These are phyloP conservation scores for Bubalus kerabau DNA, from an alignment of 2,113 vertebrate species.

Conservation along the genomic window DNA sequence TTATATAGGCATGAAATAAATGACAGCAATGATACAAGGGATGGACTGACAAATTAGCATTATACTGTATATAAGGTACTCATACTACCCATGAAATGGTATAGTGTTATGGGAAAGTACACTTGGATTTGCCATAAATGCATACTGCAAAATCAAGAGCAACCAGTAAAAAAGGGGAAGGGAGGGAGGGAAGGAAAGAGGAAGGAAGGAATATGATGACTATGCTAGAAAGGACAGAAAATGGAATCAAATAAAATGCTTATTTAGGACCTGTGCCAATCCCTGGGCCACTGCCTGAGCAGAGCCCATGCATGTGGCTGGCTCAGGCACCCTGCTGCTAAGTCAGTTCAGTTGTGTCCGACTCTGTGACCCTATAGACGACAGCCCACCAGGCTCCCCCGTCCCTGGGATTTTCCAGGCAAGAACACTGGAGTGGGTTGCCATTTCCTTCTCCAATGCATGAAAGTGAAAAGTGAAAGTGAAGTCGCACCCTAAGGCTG, in stretches of 20 bases:
- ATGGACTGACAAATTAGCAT: background rate
- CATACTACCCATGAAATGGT: background rate
- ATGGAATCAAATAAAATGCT: background rate
- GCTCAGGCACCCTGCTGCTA: background rate
- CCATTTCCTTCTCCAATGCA: no score
- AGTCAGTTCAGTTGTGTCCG: no score
- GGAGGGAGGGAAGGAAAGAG: background rate
- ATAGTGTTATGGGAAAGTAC: background rate
- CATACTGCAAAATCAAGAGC: background rate
- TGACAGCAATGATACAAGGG: background rate
- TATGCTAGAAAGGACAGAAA: background rate
- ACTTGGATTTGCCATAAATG: background rate
- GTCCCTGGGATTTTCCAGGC: no score
- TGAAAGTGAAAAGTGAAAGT: no score
- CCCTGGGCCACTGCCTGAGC: background rate
- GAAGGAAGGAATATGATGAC: background rate
- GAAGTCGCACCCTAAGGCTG: background rate
- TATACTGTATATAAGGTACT: background rate
- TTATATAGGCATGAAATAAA: background rate
- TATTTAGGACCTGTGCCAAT: background rate
- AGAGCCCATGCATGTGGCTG: fast-evolving
- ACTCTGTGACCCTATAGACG: no score
- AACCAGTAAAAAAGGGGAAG: background rate
- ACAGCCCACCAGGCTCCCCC: no score
- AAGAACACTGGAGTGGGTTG: no score